These are phyloP conservation scores for Parapsyche elsis DNA, from an alignment of 1,140 invertebrate genomes.

Conservation along the genomic window DNA sequence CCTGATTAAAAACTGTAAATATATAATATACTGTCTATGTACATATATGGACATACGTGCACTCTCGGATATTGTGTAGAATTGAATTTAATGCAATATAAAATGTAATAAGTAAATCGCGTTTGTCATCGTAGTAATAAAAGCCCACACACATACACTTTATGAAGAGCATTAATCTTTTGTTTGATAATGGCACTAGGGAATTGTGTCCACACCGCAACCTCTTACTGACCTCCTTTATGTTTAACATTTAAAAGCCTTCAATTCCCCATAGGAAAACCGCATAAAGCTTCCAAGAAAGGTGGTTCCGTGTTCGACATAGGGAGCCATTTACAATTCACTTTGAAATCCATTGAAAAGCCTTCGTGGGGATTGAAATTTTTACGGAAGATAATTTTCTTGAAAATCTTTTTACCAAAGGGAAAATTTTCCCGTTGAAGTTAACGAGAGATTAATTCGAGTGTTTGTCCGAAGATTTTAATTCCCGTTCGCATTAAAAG, in stretches of 20 bases:
- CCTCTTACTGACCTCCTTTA: slow-evolving; percentile 22
- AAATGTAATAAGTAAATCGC: too few relatives aligned
- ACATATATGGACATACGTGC: too few relatives aligned
- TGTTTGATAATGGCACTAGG: slow-evolving; percentile 17
- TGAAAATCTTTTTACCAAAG: too few relatives aligned
- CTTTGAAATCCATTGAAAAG: not conserved
- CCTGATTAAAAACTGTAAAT: too few relatives aligned
- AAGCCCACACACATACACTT: not conserved
- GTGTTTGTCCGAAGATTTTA: slow-evolving; percentile 2
- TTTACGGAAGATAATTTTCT: too few relatives aligned
- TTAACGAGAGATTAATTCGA: not conserved
- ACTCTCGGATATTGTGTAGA: too few relatives aligned
- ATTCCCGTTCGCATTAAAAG: not conserved
- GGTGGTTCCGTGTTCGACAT: slow-evolving; percentile 1
- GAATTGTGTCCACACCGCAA: slow-evolving; percentile 28
- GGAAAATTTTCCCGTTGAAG: too few relatives aligned
- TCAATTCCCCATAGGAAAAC: not conserved
- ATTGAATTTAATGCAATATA: too few relatives aligned
- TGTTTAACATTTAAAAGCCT: slow-evolving; percentile 32
- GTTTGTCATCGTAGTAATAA: too few relatives aligned
- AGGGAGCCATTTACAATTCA: slow-evolving; percentile 8
- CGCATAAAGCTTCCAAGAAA: slow-evolving; percentile 9
- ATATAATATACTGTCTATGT: too few relatives aligned
- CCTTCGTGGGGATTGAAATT: too few relatives aligned
- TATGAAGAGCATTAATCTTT: slow-evolving; percentile 23